Evolutionary conservation across 2,113 vertebrate genomes (phyloP).

Genomic region (Athene noctua): DNA sequence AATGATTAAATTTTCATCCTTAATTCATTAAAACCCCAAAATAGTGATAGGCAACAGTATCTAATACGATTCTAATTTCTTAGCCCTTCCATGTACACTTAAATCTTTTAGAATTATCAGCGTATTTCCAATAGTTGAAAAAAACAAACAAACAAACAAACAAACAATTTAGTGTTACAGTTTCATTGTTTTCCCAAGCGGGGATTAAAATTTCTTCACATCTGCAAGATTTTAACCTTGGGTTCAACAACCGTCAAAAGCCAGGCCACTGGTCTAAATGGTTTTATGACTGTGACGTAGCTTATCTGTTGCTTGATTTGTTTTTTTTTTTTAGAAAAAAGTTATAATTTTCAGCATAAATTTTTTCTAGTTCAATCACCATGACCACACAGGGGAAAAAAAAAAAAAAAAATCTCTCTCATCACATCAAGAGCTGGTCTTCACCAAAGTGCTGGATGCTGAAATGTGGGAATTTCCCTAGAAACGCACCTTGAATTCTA

Average conservation of each 20-base stretch:
- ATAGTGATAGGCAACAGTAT: not conserved
- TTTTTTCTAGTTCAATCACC: not conserved
- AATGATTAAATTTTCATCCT: not conserved
- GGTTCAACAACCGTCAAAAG: not conserved
- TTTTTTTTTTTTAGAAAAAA: no score
- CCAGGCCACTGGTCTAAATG: no score
- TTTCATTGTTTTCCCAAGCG: not conserved
- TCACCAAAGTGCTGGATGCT: not conserved
- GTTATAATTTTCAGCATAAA: no score
- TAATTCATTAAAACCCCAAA: not conserved
- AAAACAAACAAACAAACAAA: no score
- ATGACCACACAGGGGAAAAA: no score
- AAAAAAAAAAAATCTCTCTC: not conserved
- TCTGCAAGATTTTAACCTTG: no score
- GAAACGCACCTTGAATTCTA: no score
- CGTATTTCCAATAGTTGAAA: not conserved
- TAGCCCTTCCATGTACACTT: no score
- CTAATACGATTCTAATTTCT: no score
- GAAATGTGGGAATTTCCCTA: not conserved
- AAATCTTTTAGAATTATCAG: not conserved
- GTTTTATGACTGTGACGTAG: not conserved
- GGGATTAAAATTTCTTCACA: not conserved
- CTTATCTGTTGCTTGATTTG: not conserved
- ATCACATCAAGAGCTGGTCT: fast-evolving
- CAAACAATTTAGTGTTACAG: not conserved